Base-by-base conservation (phyloP, 2,888 invertebrate species). In the Metallyticus violacea region DNA sequence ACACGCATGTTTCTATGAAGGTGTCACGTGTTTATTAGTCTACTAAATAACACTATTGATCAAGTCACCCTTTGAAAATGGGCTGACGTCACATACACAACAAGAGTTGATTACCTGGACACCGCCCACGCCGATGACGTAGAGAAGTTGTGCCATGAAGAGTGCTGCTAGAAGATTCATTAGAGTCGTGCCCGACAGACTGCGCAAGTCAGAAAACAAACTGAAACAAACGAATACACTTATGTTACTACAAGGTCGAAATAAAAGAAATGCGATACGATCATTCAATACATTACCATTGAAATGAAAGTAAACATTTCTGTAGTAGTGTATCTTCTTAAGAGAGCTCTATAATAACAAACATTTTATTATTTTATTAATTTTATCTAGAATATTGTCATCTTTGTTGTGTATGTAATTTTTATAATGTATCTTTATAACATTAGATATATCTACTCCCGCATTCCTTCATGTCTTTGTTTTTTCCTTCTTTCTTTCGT, bases 121-220 rank as follows among this genome's bases (percentile, higher is more conserved):
- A 80, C 94, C 95, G 29, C 95, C 95, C 40, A 95, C 94, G 78
- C 95, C 94, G 79, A 95, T 93, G 88, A 95, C 94, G 91, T 94
- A 95, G 86, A 95, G 92, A 87, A 95, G 92, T 91, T 95, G 95
- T 79, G 94, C 93, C 93, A 95, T 94, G 91, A 95, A 95, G 88
- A 95, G 93, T 77, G 94, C 94, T 77, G 95, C 94, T 90, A 95
- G 91, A 88, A 95, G 92, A 91, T 95, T 95, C 93, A 95, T 94
- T 89, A 95, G 91, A 25, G 95, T 94, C 88, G 95, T 95, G 77
- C 95, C 95, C 77, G 94, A 94, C 89, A 95, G 91, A 90, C 94
- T 95, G 87, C 95, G 92, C 88, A 95, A 92, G 90, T 95, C 95
- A 88, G 95, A 95, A 91, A 95, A 95, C 90, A 95, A 92, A 90